Evolutionary conservation across 2,113 vertebrate genomes (phyloP).

Genomic region (Petrocephalus microphthalmus): DNA sequence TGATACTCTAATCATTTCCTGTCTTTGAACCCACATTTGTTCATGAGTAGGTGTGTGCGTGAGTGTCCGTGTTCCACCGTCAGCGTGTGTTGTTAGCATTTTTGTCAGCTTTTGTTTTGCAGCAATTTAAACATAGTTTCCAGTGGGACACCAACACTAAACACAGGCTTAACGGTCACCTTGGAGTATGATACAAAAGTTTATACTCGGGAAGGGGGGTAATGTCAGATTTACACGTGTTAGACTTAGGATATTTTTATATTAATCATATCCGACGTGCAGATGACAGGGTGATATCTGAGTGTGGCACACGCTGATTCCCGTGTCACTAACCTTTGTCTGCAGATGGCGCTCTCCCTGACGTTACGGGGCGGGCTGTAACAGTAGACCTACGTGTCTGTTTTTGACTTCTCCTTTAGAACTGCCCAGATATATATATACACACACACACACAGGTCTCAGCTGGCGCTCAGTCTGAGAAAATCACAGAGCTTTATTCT

Average conservation of each 20-base stretch:
- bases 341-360: neutral
- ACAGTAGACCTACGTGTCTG: neutral
- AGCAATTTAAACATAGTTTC: conserved; percentile 11
- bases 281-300: neutral
- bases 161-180: neutral
- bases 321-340: neutral
- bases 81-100: conserved; percentile 3
- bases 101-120: neutral
- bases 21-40: neutral
- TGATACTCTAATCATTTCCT: neutral
- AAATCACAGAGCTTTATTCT: neutral
- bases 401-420: neutral
- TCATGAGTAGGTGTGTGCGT: conserved; percentile 14
- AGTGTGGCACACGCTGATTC: neutral
- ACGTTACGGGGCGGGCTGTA: neutral
- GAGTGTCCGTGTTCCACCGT: conserved; percentile 21
- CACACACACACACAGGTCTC: neutral
- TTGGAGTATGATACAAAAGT: neutral
- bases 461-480: neutral
- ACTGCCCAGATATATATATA: neutral
- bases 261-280: neutral
- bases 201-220: neutral
- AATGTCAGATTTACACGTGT: neutral
- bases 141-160: neutral
- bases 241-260: neutral